Evolutionary conservation across 2,888 invertebrate genomes (phyloP), one percentile per base, ranked within the genome.

Genomic region (Ochropleura leucogaster): DNA sequence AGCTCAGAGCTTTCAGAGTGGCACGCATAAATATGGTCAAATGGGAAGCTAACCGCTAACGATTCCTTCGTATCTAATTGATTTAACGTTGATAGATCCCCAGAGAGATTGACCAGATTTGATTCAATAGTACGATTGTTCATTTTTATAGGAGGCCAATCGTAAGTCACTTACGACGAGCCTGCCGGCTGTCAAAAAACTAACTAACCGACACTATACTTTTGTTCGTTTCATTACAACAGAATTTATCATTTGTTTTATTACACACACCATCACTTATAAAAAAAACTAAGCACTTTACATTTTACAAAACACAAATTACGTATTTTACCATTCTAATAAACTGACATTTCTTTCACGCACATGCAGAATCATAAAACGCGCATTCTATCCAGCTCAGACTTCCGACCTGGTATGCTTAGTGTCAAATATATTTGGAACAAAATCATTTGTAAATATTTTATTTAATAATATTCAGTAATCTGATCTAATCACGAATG

Each of bases 1-100:
- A 92, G 89, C 46, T 94, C 94, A 9, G 92, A 86, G 62, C 90
- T 92, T 78, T 95, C 96, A 12, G 96, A 96, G 87, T 96, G 97
- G 89, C 97, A 97, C 60, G 98, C 97, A 93, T 98, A 98, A 93
- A 98, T 97, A 93, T 98, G 98, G 95, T 98, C 98, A 89, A 97
- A 97, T 66, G 97, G 97, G 89, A 97, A 97, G 92, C 97, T 97
- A 87, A 97, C 72, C 65, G 85, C 92, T 88, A 97, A 95, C 72
- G 97, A 96, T 86, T 97, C 96, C 89, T 97, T 97, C 82, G 95
- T 89, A 81, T 96, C 96, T 82, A 95, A 90, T 89, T 93, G 93
- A 90, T 93, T 95, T 73, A 95, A 88, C 67, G 94, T 92, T 69
- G 93, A 89, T 82, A 95, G 89, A 89, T 95, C 95, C 85, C 93